Evolutionary conservation across 64 coral and sea anemone species (phyloP).

Genomic region (Montipora capricornis): DNA sequence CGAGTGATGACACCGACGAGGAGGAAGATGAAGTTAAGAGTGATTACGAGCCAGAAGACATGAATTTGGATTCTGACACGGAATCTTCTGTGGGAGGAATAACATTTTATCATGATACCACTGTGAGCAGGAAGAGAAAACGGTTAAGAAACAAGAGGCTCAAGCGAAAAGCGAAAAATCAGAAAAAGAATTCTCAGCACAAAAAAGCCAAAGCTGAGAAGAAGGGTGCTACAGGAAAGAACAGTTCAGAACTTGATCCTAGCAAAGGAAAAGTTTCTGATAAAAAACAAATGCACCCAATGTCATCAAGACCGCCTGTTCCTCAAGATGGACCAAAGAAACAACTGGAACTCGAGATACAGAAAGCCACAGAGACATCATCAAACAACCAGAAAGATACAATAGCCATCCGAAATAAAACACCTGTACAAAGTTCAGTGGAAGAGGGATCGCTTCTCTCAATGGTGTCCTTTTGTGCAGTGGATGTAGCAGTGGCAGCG

Average conservation of each 20-base stretch:
- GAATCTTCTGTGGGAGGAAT: constrained; percentile 18
- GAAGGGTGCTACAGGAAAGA: background rate
- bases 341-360: background rate
- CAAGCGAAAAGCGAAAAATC: constrained; percentile 42
- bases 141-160: background rate
- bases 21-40: constrained; percentile 2
- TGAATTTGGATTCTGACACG: constrained; percentile 32
- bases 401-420: background rate
- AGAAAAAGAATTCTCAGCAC: constrained; percentile 2
- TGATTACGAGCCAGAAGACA: constrained; percentile 33
- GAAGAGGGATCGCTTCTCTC: constrained; percentile 64
- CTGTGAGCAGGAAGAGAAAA: constrained; percentile 8
- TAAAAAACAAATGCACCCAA: background rate
- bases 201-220: constrained; percentile 15
- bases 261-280: background rate
- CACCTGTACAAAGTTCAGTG: background rate
- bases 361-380: background rate
- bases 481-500: constrained; percentile 91
- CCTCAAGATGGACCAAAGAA: background rate
- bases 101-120: constrained; percentile 13
- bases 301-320: background rate
- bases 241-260: background rate
- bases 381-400: background rate
- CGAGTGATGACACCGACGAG: constrained; percentile 28
- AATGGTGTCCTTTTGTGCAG: constrained; percentile 51